These are phyloP conservation scores for Peromyscus leucopus DNA, from an alignment of 2,113 vertebrate species.

Conservation along the genomic window DNA sequence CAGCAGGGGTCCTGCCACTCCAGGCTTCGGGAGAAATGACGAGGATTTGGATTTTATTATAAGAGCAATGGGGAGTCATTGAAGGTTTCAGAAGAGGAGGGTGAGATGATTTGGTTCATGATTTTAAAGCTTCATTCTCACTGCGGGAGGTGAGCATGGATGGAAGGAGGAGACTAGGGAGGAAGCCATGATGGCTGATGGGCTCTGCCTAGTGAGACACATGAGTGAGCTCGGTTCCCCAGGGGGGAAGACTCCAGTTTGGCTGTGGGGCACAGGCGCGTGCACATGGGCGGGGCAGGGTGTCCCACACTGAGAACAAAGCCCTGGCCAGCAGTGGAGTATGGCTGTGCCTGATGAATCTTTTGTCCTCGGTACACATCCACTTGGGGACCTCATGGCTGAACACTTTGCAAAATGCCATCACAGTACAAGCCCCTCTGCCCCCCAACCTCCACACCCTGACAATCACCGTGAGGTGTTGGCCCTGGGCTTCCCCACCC, in stretches of 20 bases:
- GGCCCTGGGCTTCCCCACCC: rapidly evolving
- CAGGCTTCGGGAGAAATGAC: background rate
- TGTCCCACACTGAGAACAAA: background rate
- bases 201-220: background rate
- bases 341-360: background rate
- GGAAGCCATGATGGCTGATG: background rate
- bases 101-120: background rate
- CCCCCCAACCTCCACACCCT: no score
- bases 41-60: background rate
- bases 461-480: rapidly evolving
- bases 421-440: background rate
- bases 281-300: no score
- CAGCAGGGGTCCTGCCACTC: background rate
- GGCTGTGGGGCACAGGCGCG: no score
- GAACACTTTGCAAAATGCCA: background rate
- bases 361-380: background rate
- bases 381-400: background rate
- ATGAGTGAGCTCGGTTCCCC: background rate
- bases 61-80: background rate
- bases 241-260: background rate
- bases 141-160: background rate
- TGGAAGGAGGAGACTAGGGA: background rate
- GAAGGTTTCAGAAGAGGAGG: background rate
- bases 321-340: background rate
- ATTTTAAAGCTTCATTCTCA: background rate